These are phyloP conservation scores for Limnothrissa miodon DNA, from an alignment of 2,113 vertebrate genomes.

Conservation along the genomic window DNA sequence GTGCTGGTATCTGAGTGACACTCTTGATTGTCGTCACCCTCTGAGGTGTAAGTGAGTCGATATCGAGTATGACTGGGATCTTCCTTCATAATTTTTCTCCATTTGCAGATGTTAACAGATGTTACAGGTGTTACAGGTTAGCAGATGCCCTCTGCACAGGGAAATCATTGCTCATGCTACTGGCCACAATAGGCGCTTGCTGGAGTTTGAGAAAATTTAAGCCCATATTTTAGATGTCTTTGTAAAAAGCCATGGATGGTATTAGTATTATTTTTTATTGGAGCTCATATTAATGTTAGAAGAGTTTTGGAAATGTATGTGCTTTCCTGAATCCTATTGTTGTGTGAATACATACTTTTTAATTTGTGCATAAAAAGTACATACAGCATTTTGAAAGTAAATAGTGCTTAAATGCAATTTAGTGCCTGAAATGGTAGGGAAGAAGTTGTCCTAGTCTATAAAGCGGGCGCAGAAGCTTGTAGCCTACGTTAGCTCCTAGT, in stretches of 20 bases:
- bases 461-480: too few species aligned
- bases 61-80: constrained; percentile 24
- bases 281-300: neutral
- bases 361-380: neutral
- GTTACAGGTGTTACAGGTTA: too few species aligned
- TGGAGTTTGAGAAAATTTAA: neutral
- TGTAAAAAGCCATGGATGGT: neutral
- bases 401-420: neutral
- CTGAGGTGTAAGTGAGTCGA: neutral
- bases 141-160: constrained; percentile 41
- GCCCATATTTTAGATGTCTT: neutral
- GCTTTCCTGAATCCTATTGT: neutral
- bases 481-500: too few species aligned
- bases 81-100: constrained; percentile 39
- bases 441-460: neutral
- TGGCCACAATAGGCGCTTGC: neutral
- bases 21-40: constrained; percentile 36
- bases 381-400: too few species aligned
- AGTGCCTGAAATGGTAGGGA: neutral
- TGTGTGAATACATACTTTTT: neutral
- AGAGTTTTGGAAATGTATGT: constrained; percentile 2
- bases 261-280: constrained; percentile 4
- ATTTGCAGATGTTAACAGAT: constrained; percentile 53
- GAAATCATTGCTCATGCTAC: constrained; percentile 34
- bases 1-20: constrained; percentile 38